Base-by-base conservation (phyloP, 2,797 vertebrate species). In the Balearica regulorum region DNA sequence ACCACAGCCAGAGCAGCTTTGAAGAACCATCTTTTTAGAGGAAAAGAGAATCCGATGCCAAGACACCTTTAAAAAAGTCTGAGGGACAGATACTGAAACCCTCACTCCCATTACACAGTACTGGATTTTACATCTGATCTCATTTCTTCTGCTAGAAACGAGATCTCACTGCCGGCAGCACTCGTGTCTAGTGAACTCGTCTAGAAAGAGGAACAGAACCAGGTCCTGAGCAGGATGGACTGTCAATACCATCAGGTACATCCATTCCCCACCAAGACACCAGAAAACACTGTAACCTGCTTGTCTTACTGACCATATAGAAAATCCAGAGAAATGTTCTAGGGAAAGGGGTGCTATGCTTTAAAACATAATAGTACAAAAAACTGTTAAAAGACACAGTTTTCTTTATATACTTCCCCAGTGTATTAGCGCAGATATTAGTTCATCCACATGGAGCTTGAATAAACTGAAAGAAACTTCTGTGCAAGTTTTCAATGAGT, bases 121-220 rank as follows among this genome's bases (percentile, higher is more conserved):
- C 66, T 86, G 58, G 76, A 51, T 89, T 92, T 89, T 72, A 66
- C 41, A n/a, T 35, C 60, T 91, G 92, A 79, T 90, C 83, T 92
- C 39, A 55, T 86, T 90, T 94, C 77, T 94, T 70, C 39, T 68
- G 19, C 6, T 65, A 55, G 82, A 54, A 95, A 93, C 0, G 12
- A 91, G 90, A 87, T 87, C 77, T 72, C 33, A 25, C 62, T 64
- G 70, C 75, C 90, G 83, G 62, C 73, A 95, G 16, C 0, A 0
- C 60, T 58, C 0, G 0, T 43, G 55, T 26, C 43, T 46, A 21
- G 15, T n/a, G 62, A 92, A 43, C 28, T 68, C 2, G 0, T 70
- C 35, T 19, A 68, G 82, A 80, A 94, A 62, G 66, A 39, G 19
- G n/a, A 55, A 33, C 41, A 69, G 78, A 87, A 61, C 21, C 2